phyloP scores from a whole-genome alignment of 1,140 invertebrate genomes.

The Mizuhopecten yessoensis region DNA sequence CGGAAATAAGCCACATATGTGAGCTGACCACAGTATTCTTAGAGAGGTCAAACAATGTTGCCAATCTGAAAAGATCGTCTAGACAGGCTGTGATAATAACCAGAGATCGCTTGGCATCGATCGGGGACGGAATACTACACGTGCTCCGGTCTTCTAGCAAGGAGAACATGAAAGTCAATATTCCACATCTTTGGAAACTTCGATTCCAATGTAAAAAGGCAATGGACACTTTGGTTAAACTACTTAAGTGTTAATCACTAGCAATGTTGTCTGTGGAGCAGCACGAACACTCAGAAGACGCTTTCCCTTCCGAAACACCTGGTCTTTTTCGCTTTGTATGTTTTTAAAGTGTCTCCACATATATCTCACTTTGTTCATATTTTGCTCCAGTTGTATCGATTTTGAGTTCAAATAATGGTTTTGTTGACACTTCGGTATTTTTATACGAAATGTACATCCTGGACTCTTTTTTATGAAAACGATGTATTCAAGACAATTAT shows the following conservation, averaged over 20 bases:
- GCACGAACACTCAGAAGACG: too few relatives aligned
- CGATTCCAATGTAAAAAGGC: conserved; percentile 4
- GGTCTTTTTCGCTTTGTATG: too few relatives aligned
- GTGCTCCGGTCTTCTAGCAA: neutral
- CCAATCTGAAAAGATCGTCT: neutral
- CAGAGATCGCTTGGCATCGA: neutral
- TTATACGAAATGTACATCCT: too few relatives aligned
- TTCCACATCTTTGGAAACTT: neutral
- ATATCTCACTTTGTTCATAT: too few relatives aligned
- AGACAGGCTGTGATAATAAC: neutral
- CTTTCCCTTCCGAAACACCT: too few relatives aligned
- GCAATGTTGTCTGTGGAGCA: too few relatives aligned
- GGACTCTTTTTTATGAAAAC: too few relatives aligned
- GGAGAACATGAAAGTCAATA: neutral
- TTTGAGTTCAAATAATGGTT: too few relatives aligned
- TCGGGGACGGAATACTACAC: neutral
- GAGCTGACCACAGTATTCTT: neutral
- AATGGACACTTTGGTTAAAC: neutral
- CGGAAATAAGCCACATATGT: conserved; percentile 11
- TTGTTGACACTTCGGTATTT: too few relatives aligned
- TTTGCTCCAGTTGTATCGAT: too few relatives aligned
- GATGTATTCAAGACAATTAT: too few relatives aligned
- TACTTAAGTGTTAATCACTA: neutral
- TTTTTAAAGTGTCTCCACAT: too few relatives aligned
- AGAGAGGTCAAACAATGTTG: neutral